Conservation (phyloP, 2,113 vertebrate genomes). For the Grammomys surdaster region DNA sequence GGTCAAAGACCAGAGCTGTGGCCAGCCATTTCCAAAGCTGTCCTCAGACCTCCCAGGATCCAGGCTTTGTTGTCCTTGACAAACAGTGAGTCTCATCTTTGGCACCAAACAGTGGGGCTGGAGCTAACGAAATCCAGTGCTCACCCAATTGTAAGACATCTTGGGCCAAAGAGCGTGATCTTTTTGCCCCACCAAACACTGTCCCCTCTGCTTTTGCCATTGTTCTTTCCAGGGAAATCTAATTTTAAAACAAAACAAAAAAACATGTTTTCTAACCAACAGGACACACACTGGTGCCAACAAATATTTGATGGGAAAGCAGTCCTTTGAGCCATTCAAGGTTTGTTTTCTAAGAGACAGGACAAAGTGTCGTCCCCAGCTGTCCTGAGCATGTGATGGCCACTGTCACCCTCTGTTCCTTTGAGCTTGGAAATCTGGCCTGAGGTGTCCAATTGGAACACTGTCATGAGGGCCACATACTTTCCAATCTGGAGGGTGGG, state of each 20-base stretch:
- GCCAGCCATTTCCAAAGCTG: rapidly evolving
- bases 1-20: background rate
- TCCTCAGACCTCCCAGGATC: background rate
- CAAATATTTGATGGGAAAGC: constrained; percentile 73
- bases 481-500: constrained; percentile 71
- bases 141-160: background rate
- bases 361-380: constrained; percentile 74
- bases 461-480: constrained; percentile 22
- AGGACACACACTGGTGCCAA: constrained; percentile 61
- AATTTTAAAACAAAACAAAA: constrained; percentile 74
- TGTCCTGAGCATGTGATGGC: constrained; percentile 57
- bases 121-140: background rate
- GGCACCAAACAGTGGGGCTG: background rate
- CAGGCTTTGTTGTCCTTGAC: rapidly evolving
- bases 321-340: constrained; percentile 37
- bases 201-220: constrained; percentile 67
- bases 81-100: background rate
- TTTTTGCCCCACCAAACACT: constrained; percentile 59
- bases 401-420: background rate
- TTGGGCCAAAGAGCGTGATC: constrained; percentile 25
- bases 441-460: background rate
- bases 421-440: constrained; percentile 61
- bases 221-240: constrained; percentile 80
- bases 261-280: constrained; percentile 76
- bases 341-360: constrained; percentile 73